Base-by-base conservation (phyloP, 1,140 invertebrate genomes). In the Drosophila setifemur region DNA sequence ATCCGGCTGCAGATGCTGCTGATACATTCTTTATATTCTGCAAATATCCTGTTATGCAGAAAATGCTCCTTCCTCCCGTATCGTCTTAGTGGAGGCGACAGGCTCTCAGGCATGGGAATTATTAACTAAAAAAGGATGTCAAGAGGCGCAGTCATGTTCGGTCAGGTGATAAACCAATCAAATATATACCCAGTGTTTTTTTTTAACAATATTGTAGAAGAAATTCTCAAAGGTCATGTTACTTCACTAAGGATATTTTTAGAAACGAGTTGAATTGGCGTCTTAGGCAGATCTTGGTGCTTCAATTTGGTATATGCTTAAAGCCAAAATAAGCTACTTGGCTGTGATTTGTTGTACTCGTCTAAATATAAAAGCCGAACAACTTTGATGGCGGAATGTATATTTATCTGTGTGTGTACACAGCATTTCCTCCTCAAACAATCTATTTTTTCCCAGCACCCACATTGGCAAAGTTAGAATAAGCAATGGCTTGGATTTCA, bases 11-110 rank as follows among this genome's bases (percentile, higher is more conserved):
- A 67, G 63, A 64, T 71, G 52, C 64, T 50, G 64, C 61, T 68
- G 54, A 73, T 79, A 73, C 69, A 66, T 76, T 82, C 72, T 76
- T 82, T 74, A 74, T 74, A 72, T 64, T 78, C 66, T 69, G 55
- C 74, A 75, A 64, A 75, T 85, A 86, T 85, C 75, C 81, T 64
- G 57, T 79, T 86, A 79, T 79, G 79, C 70, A 47, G 52, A 67
- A 60, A 74, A 74, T 78, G 70, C 60, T 76, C 44, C 53, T 76
- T 66, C 52, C 70, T 57, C 18, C 53, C 44, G 53, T 53, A 50
- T 78, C 57, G 47, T 64, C 68, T 47, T 47, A 50, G 47, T 49
- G 31, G 31, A 52, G 49, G 37, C 52, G 60, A 64, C 61, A 78
- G 57, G 58, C 66, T 58, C 25, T 52, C 35, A 71, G 73, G 63